Percentiles rank a stretch among this genome's conserved stretches.
Conservation (phyloP, 1,140 invertebrate genomes). For the Probaryconus sp. region DNA sequence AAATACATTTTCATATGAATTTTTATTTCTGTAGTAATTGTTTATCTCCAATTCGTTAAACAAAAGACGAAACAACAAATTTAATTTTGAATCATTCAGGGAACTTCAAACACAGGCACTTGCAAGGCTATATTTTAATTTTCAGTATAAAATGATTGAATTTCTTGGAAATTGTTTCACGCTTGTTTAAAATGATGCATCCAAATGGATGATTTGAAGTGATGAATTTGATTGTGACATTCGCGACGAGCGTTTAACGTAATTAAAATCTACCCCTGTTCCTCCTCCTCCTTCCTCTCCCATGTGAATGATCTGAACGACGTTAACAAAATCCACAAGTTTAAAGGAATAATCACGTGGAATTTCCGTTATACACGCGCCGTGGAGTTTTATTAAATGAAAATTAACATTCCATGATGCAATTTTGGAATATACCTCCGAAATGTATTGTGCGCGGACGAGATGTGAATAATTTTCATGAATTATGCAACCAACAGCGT, state of each 20-base stretch:
- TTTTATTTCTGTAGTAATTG: too few relatives aligned
- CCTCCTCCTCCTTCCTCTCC: too few relatives aligned
- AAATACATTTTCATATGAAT: too few relatives aligned
- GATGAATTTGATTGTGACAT: conserved; percentile 32
- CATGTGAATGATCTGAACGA: conserved; percentile 34
- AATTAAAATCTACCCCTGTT: conserved; percentile 27
- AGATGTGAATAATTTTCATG: conserved; percentile 61
- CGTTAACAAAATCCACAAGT: conserved; percentile 47
- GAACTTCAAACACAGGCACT: too few relatives aligned
- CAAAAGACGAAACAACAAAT: too few relatives aligned
- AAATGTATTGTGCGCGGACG: conserved; percentile 57
- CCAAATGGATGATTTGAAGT: conserved; percentile 6
- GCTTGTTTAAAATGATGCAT: too few relatives aligned
- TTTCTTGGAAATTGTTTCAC: too few relatives aligned
- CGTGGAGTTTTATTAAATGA: conserved; percentile 53
- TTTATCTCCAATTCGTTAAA: too few relatives aligned
- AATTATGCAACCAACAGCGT: conserved; percentile 57
- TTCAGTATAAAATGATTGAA: too few relatives aligned
- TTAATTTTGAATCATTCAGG: too few relatives aligned
- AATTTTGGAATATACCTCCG: conserved; percentile 57
- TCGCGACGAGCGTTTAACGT: conserved; percentile 15
- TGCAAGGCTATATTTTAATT: too few relatives aligned
- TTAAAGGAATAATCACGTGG: conserved; percentile 53
- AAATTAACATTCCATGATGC: conserved; percentile 61
- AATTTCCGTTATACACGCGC: conserved; percentile 47